Evolutionary conservation across 1,140 invertebrate genomes (phyloP), one percentile per base, ranked within the genome.

Genomic region (Drosophila kurseongensis): DNA sequence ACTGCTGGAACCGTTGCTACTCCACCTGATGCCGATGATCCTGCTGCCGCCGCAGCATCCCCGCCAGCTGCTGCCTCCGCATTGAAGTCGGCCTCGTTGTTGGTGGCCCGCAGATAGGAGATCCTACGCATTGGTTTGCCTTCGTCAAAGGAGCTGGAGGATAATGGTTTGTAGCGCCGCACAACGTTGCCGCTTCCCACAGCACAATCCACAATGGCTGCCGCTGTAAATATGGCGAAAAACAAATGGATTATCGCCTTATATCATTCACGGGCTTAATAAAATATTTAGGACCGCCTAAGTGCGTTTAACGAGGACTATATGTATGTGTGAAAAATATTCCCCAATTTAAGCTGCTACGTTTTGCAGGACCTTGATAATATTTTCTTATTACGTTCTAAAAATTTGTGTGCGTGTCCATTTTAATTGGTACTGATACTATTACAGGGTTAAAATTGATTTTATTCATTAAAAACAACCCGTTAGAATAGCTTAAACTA

Each of bases 81-180:
- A 94, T 95, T 93, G 78, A 79, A 92, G 16, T 92, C 90, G 18
- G 76, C 59, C 69, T 92, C 91, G 36, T 92, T 91, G 52, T 91
- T 95, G 23, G 97, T 98, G 8, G 98, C 98, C 93, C 97, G 97
- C 68, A 98, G 93, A 93, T 98, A 98, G 1, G 97, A 98, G 47
- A 97, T 97, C 73, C 97, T 94, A 81, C 97, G 94, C 86, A 96
- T 97, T 13, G 96, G 95, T 68, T 97, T 95, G 80, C 97, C 97
- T 81, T 97, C 96, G 86, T 97, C 96, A 47, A 88, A 88, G 27
- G 80, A 85, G 44, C 81, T 75, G 14, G 90, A 90, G 27, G 80
- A 52, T 10, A 91, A 63, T 18, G 86, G 76, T 44, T 88, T 92
- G 48, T 73, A 89, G 14, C 91, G 91, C 10, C 91, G 65, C n/a